Percentiles rank a stretch among this genome's conserved stretches.
phyloP scores from a whole-genome alignment of 2,797 vertebrate species.

The Perodicticus potto region DNA sequence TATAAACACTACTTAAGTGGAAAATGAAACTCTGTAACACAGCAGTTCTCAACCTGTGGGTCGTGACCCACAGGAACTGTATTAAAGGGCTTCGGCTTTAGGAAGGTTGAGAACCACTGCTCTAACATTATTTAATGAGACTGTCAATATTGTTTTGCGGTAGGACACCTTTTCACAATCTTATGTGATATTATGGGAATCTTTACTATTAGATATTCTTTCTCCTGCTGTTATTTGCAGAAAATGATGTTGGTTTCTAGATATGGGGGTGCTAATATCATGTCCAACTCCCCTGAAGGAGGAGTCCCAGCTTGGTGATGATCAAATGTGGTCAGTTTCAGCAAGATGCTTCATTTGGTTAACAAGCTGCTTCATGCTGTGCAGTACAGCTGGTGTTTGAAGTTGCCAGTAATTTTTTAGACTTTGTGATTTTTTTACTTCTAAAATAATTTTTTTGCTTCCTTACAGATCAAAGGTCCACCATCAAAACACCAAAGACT shows the following conservation, averaged over 20 bases:
- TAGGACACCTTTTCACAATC: background rate
- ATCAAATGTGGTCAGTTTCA: background rate
- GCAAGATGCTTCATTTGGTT: background rate
- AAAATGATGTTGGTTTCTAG: background rate
- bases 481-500: constrained; percentile 92
- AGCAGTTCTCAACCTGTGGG: too few relatives aligned
- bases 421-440: constrained; percentile 5
- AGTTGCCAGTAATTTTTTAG: background rate
- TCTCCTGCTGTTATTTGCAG: background rate
- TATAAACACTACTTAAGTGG: background rate
- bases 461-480: constrained; percentile 91
- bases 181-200: background rate
- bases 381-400: background rate
- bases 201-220: background rate
- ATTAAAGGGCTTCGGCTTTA: too few relatives aligned
- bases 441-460: constrained; percentile 75
- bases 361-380: background rate
- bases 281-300: background rate
- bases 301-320: background rate
- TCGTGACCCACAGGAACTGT: too few relatives aligned
- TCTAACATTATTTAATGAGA: background rate
- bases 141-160: background rate
- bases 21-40: background rate
- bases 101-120: too few relatives aligned
- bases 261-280: background rate